Evolutionary conservation across 2,797 vertebrate species (phyloP).

Genomic region (Hippoglossus hippoglossus): DNA sequence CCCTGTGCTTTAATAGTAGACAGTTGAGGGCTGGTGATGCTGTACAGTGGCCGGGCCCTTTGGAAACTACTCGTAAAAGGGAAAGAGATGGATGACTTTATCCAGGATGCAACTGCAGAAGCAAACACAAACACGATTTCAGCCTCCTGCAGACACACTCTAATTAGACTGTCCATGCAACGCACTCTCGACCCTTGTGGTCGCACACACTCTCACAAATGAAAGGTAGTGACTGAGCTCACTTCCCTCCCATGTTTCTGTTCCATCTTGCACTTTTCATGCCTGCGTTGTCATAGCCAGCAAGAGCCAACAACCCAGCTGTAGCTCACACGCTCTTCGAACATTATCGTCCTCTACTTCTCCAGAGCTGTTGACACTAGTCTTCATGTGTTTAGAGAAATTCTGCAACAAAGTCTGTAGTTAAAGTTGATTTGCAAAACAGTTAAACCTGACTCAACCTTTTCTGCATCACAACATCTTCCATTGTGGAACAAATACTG

Average conservation of each 20-base stretch:
- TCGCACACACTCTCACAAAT: constrained; percentile 5
- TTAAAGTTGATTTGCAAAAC: no score
- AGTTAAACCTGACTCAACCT: no score
- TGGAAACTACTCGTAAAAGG: constrained; percentile 53
- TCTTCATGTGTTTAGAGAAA: no score
- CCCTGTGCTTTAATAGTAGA: constrained; percentile 56
- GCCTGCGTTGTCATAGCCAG: background rate
- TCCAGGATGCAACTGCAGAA: constrained; percentile 30
- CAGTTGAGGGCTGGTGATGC: constrained; percentile 39
- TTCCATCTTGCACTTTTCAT: background rate
- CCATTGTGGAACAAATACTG: no score
- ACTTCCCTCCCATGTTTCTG: background rate
- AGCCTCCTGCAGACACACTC: constrained; percentile 6
- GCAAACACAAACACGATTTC: constrained; percentile 32
- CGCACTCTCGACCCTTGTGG: background rate
- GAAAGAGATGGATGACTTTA: constrained; percentile 41
- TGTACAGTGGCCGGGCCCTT: constrained; percentile 44
- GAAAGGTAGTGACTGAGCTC: background rate
- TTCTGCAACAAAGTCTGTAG: no score
- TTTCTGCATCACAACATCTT: no score
- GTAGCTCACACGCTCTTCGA: constrained; percentile 27
- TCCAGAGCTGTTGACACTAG: background rate
- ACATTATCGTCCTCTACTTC: background rate
- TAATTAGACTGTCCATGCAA: constrained; percentile 21
- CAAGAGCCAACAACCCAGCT: background rate